These are phyloP conservation scores for Drosophila trapezifrons DNA, from an alignment of 1,140 invertebrate genomes.

Conservation along the genomic window DNA sequence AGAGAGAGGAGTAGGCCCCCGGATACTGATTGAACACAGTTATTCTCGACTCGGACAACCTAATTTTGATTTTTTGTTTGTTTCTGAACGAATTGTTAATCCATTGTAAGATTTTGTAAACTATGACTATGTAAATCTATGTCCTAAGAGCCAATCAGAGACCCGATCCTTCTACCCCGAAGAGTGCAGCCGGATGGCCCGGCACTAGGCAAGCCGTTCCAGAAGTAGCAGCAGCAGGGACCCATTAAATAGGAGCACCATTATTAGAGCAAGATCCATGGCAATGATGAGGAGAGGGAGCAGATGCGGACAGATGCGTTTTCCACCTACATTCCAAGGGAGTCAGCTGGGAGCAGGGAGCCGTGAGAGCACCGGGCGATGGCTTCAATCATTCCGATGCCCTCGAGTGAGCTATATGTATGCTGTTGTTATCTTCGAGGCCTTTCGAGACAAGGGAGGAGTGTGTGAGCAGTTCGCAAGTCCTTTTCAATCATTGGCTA, in stretches of 20 bases:
- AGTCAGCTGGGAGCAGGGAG: slow-evolving; percentile 13
- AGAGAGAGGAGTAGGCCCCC: background rate
- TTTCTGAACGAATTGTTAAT: slow-evolving; percentile 12
- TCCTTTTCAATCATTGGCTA: slow-evolving; percentile 1
- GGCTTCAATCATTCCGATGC: slow-evolving; percentile 4
- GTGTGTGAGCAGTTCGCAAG: background rate
- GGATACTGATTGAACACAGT: background rate
- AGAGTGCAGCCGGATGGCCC: slow-evolving; percentile 1
- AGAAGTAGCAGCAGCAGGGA: slow-evolving; percentile 22
- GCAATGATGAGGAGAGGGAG: background rate
- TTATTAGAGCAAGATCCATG: slow-evolving; percentile 7
- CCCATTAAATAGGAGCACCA: slow-evolving; percentile 6
- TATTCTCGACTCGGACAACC: background rate
- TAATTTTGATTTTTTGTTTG: slow-evolving; percentile 7
- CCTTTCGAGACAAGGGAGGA: slow-evolving; percentile 1
- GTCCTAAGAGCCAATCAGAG: slow-evolving; percentile 16
- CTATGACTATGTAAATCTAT: slow-evolving; percentile 29
- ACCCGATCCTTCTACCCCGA: slow-evolving; percentile 12
- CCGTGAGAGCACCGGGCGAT: slow-evolving; percentile 1
- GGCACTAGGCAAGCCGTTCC: slow-evolving; percentile 9
- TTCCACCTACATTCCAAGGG: background rate
- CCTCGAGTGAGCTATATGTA: slow-evolving; percentile 4
- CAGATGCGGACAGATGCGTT: background rate
- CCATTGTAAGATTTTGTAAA: slow-evolving; percentile 18
- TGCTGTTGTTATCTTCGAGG: slow-evolving; percentile 7